Conservation (phyloP, 2,888 invertebrate genomes). For the Lagria hirta region DNA sequence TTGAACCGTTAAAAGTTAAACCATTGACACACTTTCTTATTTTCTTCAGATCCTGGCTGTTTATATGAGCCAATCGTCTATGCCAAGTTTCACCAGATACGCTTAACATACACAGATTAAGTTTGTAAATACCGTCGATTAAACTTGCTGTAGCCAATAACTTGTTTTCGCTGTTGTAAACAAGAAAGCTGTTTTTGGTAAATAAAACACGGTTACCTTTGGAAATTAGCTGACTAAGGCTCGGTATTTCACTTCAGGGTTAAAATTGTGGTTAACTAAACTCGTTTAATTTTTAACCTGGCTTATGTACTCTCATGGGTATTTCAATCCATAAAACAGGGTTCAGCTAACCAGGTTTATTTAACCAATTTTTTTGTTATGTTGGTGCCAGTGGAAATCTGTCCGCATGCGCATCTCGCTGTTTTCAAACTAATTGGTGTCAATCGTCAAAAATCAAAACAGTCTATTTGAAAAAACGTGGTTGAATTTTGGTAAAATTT, state of each 20-base stretch:
- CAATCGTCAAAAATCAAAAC: too few relatives aligned
- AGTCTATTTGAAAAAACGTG: too few relatives aligned
- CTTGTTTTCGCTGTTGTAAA: conserved; percentile 21
- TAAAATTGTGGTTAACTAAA: too few relatives aligned
- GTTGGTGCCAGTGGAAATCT: too few relatives aligned
- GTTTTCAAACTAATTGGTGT: too few relatives aligned
- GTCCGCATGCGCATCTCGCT: too few relatives aligned
- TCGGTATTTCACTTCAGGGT: conserved; percentile 7
- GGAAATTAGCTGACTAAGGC: conserved; percentile 28
- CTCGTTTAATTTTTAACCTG: too few relatives aligned
- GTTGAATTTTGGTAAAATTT: too few relatives aligned
- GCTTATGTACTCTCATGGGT: too few relatives aligned
- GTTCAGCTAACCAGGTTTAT: too few relatives aligned
- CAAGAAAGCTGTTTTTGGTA: conserved; percentile 18
- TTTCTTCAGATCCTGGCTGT: conserved; percentile 7
- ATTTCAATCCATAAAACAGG: too few relatives aligned
- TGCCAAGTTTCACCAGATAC: conserved; percentile 12
- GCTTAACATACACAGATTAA: conserved; percentile 9
- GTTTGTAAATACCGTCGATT: conserved; percentile 26
- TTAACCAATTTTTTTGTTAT: too few relatives aligned
- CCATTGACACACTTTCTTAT: conserved; percentile 9
- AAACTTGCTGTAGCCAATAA: conserved; percentile 26
- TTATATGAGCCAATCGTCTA: conserved; percentile 23
- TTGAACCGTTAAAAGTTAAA: background rate
- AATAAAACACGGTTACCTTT: conserved; percentile 28